Evolutionary conservation across 35 echinoderm and acorn worm genomes (phyloP).

Genomic region (Lytechinus variegatus): DNA sequence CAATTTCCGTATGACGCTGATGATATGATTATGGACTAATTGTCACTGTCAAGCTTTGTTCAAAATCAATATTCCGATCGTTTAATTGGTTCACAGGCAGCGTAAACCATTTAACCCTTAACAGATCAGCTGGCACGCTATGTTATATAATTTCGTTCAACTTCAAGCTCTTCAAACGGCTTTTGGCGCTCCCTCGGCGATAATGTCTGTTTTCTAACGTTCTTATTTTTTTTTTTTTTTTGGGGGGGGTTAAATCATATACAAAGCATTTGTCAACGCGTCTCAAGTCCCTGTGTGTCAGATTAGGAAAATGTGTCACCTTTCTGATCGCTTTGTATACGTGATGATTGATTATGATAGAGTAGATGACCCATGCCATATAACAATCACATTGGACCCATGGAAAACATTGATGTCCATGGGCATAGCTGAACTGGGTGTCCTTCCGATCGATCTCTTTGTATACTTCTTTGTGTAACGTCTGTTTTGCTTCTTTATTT

Average conservation of each 20-base stretch:
- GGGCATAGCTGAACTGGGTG: too few relatives aligned
- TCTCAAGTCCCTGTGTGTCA: too few relatives aligned
- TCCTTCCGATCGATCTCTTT: too few relatives aligned
- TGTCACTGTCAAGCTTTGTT: background rate
- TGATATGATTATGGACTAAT: constrained; percentile 5
- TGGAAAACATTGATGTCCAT: too few relatives aligned
- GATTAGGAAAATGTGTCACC: background rate
- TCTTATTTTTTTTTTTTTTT: background rate
- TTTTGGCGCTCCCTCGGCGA: background rate
- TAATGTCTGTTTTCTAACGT: background rate
- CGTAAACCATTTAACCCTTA: background rate
- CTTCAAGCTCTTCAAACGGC: background rate
- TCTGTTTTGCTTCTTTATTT: too few relatives aligned
- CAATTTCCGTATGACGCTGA: background rate
- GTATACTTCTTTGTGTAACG: too few relatives aligned
- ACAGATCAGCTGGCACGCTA: background rate
- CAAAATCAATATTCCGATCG: constrained; percentile 13
- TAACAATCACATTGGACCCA: too few relatives aligned
- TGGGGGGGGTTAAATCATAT: too few relatives aligned
- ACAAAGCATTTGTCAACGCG: too few relatives aligned
- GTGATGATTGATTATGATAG: background rate
- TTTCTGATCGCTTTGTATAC: background rate
- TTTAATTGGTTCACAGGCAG: background rate
- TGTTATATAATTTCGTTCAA: background rate
- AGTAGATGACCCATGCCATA: background rate